These are phyloP conservation scores for Centropyge bicolor DNA, from an alignment of 2,797 vertebrate genomes.

Conservation along the genomic window DNA sequence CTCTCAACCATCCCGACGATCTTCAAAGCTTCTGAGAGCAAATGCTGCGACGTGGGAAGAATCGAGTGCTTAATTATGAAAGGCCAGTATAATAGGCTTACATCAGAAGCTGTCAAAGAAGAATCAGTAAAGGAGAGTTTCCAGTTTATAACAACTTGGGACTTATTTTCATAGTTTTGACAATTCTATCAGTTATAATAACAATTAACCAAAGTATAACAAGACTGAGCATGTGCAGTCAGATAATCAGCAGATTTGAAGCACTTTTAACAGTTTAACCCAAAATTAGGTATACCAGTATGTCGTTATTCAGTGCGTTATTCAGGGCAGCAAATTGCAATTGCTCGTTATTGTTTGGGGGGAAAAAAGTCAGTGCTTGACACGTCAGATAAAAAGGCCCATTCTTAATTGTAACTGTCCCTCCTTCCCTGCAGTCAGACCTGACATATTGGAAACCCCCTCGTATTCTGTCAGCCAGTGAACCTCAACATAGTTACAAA, in stretches of 20 bases:
- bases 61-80: not conserved
- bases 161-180: not conserved
- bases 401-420: too few relatives aligned
- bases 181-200: not conserved
- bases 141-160: not conserved
- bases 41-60: not conserved
- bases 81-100: not conserved
- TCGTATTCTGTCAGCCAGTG: too few relatives aligned
- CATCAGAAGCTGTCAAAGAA: not conserved
- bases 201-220: not conserved
- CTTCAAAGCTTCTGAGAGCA: slow-evolving; percentile 14
- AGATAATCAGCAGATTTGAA: not conserved
- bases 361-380: too few relatives aligned
- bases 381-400: too few relatives aligned
- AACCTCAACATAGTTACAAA: too few relatives aligned
- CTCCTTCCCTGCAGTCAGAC: too few relatives aligned
- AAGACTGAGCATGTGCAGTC: too few relatives aligned
- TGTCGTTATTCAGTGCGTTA: too few relatives aligned
- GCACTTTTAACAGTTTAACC: not conserved
- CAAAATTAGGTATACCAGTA: not conserved
- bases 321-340: too few relatives aligned
- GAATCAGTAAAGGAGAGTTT: not conserved
- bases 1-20: slow-evolving; percentile 4
- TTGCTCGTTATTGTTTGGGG: too few relatives aligned
- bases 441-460: too few relatives aligned